Conservation (phyloP, 2,113 vertebrate species). For the Indicator indicator region DNA sequence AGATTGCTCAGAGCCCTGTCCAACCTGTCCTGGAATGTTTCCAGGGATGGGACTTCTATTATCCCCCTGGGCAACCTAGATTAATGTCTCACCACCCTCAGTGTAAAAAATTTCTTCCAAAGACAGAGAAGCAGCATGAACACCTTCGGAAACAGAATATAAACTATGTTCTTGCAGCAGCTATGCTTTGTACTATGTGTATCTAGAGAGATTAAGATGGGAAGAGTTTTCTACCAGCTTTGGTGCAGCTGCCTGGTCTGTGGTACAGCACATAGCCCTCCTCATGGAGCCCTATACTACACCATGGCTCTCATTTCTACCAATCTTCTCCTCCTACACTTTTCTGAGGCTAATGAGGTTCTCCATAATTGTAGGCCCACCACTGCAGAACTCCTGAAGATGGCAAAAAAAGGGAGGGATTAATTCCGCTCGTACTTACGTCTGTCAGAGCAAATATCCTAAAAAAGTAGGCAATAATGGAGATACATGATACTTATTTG, state of each 20-base stretch:
- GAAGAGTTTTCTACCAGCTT: neutral
- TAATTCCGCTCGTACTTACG: fast-evolving
- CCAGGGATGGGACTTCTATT: no score
- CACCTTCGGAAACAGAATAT: neutral
- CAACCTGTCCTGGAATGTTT: no score
- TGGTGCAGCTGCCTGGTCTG: neutral
- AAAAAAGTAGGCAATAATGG: neutral
- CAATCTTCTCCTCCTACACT: neutral
- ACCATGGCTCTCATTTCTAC: fast-evolving
- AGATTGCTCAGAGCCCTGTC: no score
- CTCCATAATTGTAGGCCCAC: neutral
- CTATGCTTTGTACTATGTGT: fast-evolving
- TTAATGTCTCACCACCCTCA: no score
- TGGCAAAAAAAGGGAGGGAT: fast-evolving
- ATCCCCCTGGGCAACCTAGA: no score
- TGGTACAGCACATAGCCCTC: neutral
- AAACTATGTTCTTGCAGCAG: neutral
- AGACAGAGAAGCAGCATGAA: fast-evolving
- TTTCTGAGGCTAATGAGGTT: neutral
- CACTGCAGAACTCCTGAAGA: neutral
- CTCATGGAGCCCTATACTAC: fast-evolving
- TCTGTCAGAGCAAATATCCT: neutral
- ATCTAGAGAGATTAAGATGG: neutral
- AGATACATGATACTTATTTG: neutral
- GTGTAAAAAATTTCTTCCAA: no score